These are phyloP conservation scores for Campylomormyrus numenius DNA, from an alignment of 2,113 vertebrate species.

Conservation along the genomic window DNA sequence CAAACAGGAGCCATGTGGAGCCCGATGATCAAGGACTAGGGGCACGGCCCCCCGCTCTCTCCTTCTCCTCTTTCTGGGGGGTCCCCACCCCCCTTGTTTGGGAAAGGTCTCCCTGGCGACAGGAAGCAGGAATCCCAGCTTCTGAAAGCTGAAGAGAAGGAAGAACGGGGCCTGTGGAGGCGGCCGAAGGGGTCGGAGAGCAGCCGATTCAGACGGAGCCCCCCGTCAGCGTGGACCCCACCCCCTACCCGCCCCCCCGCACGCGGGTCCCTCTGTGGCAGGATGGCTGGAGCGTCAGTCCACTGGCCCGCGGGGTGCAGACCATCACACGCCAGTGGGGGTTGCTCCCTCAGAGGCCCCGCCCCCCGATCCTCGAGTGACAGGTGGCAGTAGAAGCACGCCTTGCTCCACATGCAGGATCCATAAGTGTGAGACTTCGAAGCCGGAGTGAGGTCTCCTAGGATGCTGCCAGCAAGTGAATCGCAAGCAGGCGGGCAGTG, in stretches of 20 bases:
- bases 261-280: neutral
- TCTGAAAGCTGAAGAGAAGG: neutral
- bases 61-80: neutral
- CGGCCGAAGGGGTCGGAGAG: neutral
- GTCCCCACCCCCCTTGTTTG: neutral
- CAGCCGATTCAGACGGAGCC: neutral
- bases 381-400: conserved; percentile 26
- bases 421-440: neutral
- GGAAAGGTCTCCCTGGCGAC: neutral
- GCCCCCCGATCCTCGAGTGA: neutral
- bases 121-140: neutral
- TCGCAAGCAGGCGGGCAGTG: neutral
- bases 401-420: conserved; percentile 20
- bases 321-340: neutral
- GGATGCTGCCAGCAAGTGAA: neutral
- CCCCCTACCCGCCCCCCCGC: neutral
- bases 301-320: neutral
- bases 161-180: neutral
- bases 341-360: neutral
- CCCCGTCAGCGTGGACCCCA: neutral
- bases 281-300: neutral
- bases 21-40: neutral
- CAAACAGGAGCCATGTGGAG: no score
- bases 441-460: conserved; percentile 7
- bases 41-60: neutral